phyloP scores from a whole-genome alignment of 2,797 vertebrate genomes.

The Prionace glauca region DNA sequence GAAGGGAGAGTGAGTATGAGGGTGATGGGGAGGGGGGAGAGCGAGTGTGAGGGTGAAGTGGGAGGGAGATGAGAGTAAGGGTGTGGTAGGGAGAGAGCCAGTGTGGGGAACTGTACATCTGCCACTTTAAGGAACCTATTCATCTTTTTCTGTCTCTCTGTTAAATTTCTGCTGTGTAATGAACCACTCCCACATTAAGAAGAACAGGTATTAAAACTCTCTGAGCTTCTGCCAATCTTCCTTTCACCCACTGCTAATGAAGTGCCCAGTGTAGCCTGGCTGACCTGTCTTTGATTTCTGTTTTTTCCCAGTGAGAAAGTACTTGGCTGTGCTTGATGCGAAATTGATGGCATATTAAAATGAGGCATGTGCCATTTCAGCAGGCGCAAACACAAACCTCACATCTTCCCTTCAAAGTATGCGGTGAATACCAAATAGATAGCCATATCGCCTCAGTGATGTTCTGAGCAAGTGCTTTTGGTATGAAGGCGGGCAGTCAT shows the following conservation, averaged over 20 bases:
- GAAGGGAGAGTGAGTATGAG: no score
- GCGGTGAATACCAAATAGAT: not conserved
- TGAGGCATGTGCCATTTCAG: not conserved
- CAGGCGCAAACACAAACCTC: not conserved
- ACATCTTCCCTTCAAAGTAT: not conserved
- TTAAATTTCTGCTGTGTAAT: not conserved
- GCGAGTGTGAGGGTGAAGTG: no score
- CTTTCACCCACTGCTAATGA: not conserved
- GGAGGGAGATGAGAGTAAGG: no score
- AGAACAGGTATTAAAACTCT: not conserved
- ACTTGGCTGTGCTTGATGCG: not conserved
- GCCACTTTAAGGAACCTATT: not conserved
- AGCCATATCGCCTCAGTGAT: not conserved
- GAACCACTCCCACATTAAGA: not conserved
- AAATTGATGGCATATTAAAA: not conserved
- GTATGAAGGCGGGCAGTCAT: not conserved
- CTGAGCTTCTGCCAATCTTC: not conserved
- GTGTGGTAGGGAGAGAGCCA: no score
- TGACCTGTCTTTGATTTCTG: not conserved
- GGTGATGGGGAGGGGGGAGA: no score
- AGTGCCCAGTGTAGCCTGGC: not conserved
- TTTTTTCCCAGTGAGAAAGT: not conserved
- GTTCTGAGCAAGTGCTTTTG: not conserved
- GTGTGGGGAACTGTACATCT: not conserved
- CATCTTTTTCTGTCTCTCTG: not conserved